Evolutionary conservation across 2,888 invertebrate genomes (phyloP).

Genomic region (Antitype chi): DNA sequence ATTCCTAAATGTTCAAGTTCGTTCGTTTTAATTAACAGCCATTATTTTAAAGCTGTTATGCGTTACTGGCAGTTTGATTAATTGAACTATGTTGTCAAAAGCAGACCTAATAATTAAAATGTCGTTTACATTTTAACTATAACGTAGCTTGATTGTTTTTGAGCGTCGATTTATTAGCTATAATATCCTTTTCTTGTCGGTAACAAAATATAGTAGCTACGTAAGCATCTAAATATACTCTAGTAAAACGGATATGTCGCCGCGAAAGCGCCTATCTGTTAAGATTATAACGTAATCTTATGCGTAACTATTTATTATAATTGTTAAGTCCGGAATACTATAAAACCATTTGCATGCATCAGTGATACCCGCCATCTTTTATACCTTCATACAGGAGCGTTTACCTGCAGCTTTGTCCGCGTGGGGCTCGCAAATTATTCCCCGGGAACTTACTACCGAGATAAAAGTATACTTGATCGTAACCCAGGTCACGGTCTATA

Average conservation of each 20-base stretch:
- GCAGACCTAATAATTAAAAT: slow-evolving; percentile 19
- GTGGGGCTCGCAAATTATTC: too few relatives aligned
- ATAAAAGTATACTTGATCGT: too few relatives aligned
- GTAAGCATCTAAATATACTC: background rate
- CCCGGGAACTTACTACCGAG: too few relatives aligned
- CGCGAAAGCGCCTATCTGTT: too few relatives aligned
- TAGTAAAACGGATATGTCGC: too few relatives aligned
- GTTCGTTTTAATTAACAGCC: background rate
- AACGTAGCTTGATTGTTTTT: slow-evolving; percentile 8
- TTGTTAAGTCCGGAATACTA: too few relatives aligned
- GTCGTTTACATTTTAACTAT: slow-evolving; percentile 26
- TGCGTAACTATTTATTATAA: too few relatives aligned
- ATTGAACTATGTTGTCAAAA: slow-evolving; percentile 29
- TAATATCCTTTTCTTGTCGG: background rate
- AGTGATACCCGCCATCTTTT: too few relatives aligned
- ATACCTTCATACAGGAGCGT: background rate
- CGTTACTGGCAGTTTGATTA: slow-evolving; percentile 16
- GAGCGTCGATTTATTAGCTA: slow-evolving; percentile 14
- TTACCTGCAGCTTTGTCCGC: too few relatives aligned
- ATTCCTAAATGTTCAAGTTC: background rate
- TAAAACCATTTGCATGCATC: too few relatives aligned
- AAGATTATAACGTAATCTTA: too few relatives aligned
- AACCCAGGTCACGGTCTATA: too few relatives aligned
- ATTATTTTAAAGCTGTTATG: background rate
- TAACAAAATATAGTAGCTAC: background rate